Conservation (phyloP, 2,113 vertebrate species). For the Hippopotamus amphibius region DNA sequence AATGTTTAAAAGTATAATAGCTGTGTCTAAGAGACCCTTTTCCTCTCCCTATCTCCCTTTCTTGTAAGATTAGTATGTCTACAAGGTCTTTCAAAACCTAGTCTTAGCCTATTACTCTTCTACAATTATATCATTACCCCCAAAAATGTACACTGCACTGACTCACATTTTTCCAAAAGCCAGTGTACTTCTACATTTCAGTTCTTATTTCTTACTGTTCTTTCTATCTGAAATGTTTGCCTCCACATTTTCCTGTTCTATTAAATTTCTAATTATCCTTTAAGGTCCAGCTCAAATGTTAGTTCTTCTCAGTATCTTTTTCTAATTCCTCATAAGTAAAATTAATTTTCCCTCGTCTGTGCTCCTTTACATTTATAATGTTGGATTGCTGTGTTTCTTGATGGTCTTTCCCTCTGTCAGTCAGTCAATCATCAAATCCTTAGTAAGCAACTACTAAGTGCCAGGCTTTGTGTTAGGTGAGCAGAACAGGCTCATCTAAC, state of each 20-base stretch:
- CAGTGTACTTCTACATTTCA: neutral
- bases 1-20: constrained; percentile 32
- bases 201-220: constrained; percentile 48
- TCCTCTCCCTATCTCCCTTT: neutral
- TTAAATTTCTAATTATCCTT: constrained; percentile 50
- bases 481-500: neutral
- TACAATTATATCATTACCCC: neutral
- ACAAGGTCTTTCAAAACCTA: constrained; percentile 28
- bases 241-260: constrained; percentile 36
- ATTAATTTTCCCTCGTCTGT: neutral
- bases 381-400: neutral
- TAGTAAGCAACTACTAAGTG: neutral
- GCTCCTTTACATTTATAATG: neutral
- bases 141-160: neutral
- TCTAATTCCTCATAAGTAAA: constrained; percentile 15
- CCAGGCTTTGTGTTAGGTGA: neutral
- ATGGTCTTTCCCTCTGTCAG: neutral
- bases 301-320: constrained; percentile 33
- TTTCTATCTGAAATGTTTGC: neutral
- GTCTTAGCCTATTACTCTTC: neutral
- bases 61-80: neutral
- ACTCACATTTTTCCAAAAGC: neutral
- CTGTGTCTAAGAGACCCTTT: neutral
- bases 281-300: neutral
- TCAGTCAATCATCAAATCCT: neutral